phyloP scores from a whole-genome alignment of 1,140 invertebrate genomes.

The Eciton burchellii region DNA sequence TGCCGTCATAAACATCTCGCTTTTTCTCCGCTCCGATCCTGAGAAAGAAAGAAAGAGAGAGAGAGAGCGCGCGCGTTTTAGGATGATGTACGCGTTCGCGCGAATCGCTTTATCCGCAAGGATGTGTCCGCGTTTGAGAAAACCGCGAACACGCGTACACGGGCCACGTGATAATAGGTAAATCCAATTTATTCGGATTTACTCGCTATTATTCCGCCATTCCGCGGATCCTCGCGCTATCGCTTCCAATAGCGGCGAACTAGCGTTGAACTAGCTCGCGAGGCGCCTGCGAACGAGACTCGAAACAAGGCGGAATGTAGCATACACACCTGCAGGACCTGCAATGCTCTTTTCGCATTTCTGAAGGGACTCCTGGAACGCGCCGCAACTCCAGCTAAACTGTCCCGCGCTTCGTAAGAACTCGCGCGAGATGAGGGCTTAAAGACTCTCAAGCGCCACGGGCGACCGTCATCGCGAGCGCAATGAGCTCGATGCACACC shows the following conservation, averaged over 20 bases:
- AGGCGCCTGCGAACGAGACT: no score
- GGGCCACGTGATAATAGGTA: constrained; percentile 26
- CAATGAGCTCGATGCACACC: constrained; percentile 53
- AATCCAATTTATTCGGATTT: constrained; percentile 28
- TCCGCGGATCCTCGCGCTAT: constrained; percentile 11
- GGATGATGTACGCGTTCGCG: constrained; percentile 34
- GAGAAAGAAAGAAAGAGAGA: no score
- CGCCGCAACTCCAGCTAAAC: no score
- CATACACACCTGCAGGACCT: no score
- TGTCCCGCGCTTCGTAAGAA: background rate
- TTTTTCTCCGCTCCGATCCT: background rate
- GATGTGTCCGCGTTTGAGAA: constrained; percentile 4
- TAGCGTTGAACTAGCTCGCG: no score
- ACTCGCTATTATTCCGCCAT: constrained; percentile 3
- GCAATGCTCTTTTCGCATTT: no score
- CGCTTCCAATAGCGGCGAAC: no score
- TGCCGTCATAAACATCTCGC: constrained; percentile 4
- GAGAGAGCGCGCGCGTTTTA: no score
- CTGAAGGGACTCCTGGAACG: no score
- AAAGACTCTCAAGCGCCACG: constrained; percentile 32
- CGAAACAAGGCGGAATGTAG: no score
- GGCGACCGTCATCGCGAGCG: constrained; percentile 22
- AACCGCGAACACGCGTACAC: background rate
- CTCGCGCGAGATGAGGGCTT: constrained; percentile 19
- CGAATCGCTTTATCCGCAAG: constrained; percentile 47